phyloP scores from a whole-genome alignment of 2,888 invertebrate genomes.

The Pterobdella sp. region DNA sequence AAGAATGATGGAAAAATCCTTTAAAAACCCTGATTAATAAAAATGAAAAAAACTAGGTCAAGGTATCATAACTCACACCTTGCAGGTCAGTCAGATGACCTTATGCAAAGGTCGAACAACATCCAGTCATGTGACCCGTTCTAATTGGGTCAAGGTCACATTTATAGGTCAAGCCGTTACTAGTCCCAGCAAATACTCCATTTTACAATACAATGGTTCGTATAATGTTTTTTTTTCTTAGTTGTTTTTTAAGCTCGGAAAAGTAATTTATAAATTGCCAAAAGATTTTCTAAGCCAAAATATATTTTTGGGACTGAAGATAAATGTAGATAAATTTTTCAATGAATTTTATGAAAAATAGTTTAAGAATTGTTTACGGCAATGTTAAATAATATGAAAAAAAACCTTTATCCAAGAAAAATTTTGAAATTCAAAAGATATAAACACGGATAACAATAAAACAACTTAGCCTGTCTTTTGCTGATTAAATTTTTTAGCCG shows the following conservation, averaged over 20 bases:
- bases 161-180: neutral
- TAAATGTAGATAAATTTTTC: too few species aligned
- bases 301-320: too few species aligned
- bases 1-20: too few species aligned
- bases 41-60: neutral
- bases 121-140: neutral
- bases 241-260: too few species aligned
- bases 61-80: neutral
- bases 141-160: conserved; percentile 13
- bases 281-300: too few species aligned
- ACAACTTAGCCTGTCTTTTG: neutral
- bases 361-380: too few species aligned
- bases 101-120: conserved; percentile 9
- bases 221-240: neutral
- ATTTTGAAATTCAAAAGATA: neutral
- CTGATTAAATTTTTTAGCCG: neutral
- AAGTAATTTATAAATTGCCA: too few species aligned
- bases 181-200: neutral
- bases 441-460: neutral
- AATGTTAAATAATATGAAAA: too few species aligned
- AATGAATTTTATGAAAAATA: too few species aligned
- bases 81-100: conserved; percentile 8
- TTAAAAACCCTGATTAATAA: too few species aligned
- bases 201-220: neutral
- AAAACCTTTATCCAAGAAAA: too few species aligned